Percentiles rank a stretch among this genome's conserved stretches.
Conservation (phyloP, 1,140 invertebrate species). For the Lordiphosa clarofinis region DNA sequence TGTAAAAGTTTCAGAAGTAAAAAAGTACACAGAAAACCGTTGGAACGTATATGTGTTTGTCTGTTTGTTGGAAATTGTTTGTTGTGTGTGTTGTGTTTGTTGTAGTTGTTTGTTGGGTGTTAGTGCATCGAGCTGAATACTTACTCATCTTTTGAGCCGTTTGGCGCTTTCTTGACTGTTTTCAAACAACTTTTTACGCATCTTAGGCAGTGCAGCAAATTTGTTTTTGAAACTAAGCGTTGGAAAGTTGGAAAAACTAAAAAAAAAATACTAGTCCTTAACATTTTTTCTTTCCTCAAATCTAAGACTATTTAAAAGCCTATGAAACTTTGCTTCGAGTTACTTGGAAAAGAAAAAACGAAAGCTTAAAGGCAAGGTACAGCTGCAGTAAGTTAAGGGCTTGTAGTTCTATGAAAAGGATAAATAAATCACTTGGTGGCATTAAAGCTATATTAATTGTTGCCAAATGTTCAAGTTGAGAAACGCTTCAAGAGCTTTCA, state of each 20-base stretch:
- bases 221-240: conserved; percentile 43
- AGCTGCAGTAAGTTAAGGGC: too few relatives aligned
- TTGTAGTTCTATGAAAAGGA: too few relatives aligned
- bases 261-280: conserved; percentile 18
- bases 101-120: conserved; percentile 13
- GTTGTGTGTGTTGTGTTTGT: conserved; percentile 17
- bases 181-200: conserved; percentile 33
- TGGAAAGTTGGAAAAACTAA: conserved; percentile 20
- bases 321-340: too few relatives aligned
- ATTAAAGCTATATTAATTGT: too few relatives aligned
- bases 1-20: conserved; percentile 58
- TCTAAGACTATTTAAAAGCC: too few relatives aligned
- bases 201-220: conserved; percentile 62
- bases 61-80: conserved; percentile 20
- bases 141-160: conserved; percentile 57
- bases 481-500: too few relatives aligned
- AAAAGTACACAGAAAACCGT: conserved; percentile 50
- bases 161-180: conserved; percentile 47
- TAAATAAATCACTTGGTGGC: too few relatives aligned
- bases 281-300: not conserved
- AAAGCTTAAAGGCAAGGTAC: too few relatives aligned
- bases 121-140: conserved; percentile 50
- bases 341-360: too few relatives aligned
- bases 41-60: conserved; percentile 27
- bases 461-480: too few relatives aligned